Evolutionary conservation across 1,140 invertebrate species (phyloP), one percentile per base, ranked within the genome.

Genomic region (Dysdera silvatica): DNA sequence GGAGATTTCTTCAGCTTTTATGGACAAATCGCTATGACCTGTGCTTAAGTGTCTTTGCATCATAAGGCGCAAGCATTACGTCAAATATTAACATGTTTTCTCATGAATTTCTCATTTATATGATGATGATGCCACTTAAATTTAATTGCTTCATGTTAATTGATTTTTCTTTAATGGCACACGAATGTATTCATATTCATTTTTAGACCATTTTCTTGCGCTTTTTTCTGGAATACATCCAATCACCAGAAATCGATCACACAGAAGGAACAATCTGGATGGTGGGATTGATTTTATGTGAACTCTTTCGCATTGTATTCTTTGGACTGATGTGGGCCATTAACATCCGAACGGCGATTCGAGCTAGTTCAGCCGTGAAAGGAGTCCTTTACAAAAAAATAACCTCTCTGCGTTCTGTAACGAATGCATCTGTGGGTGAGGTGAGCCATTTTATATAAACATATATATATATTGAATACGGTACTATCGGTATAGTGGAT

Each of bases 301-400:
- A 87, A 74, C 67, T 83, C 35, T 49, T 77, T 14, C 77, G 84
- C 28, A 78, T 81, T 26, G 68, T 82, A 26, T 77, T 81, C 47
- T 82, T 84, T 67, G 81, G 81, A 6, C 75, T 81, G 58, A 79
- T 80, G 16, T 86, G 84, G 82, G 80, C 80, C 16, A 72, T 83
- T 26, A 84, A 81, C 70, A 76, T 74, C 55, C 66, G 69, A 55
- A 75, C 73, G 65, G 72, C 58, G 29, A 55, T 68, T 28, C 10
- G 69, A 52, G 63, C 49, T 49, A 35, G 43, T 5, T 59, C 61
- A n/a, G 56, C 37, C 51, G 41, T 67, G 32, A 75, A 83, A 51
- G 79, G 79, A 51, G 65, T 87, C 16, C 69, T 87, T 14, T 87
- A 84, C 69, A 81, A 80, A 65, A 85, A 85, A 73, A 76, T 87